These are phyloP conservation scores for Eristalinus aeneus DNA, from an alignment of 2,888 invertebrate species.

Conservation along the genomic window DNA sequence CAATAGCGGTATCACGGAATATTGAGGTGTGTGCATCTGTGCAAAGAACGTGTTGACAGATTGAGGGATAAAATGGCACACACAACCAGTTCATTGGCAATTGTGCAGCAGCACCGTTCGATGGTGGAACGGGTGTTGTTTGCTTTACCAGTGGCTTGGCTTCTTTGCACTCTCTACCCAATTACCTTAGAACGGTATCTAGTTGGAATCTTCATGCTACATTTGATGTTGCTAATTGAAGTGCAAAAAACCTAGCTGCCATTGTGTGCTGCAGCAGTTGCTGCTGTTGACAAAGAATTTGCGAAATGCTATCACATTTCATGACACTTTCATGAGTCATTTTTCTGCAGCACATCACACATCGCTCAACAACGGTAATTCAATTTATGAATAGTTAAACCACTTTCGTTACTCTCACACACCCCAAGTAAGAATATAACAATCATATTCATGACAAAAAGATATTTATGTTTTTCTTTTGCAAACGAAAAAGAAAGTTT, in stretches of 20 bases:
- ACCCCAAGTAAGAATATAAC: constrained; percentile 28
- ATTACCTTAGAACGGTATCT: constrained; percentile 44
- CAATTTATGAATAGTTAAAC: constrained; percentile 40
- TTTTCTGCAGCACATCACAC: neutral
- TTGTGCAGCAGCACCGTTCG: constrained; percentile 24
- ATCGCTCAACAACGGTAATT: constrained; percentile 12
- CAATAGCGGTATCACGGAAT: constrained; percentile 53
- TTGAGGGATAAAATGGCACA: constrained; percentile 52
- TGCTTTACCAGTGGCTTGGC: constrained; percentile 12
- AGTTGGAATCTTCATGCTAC: constrained; percentile 16
- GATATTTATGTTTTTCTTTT: constrained; percentile 36
- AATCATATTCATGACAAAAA: constrained; percentile 43
- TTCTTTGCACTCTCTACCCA: constrained; percentile 23
- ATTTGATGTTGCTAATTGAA: constrained; percentile 49
- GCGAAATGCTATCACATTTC: constrained; percentile 17
- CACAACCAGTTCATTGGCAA: constrained; percentile 58
- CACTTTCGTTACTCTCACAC: constrained; percentile 52
- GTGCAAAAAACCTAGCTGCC: constrained; percentile 29
- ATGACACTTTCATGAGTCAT: constrained; percentile 11
- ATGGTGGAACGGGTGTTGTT: neutral
- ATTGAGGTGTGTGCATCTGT: constrained; percentile 54
- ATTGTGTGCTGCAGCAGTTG: neutral
- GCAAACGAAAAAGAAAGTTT: constrained; percentile 68
- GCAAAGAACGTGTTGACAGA: constrained; percentile 50
- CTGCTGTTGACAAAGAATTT: constrained; percentile 17